Base-by-base conservation (phyloP, 2,797 vertebrate genomes). In the Galaxias olidus region DNA sequence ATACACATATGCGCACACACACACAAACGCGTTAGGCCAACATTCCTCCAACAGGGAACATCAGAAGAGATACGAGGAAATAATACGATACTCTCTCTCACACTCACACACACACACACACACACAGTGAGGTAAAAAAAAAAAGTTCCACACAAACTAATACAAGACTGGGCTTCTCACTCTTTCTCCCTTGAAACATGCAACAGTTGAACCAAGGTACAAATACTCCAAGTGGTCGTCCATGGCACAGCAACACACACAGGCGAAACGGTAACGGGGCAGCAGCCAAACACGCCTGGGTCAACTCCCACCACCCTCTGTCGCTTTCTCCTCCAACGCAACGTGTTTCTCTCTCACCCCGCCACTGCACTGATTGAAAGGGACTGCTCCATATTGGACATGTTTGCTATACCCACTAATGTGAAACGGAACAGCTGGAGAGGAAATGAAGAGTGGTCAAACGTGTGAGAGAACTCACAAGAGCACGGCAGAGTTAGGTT, bases 101-200 rank as follows among this genome's bases (percentile, higher is more conserved):
- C 80, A 80, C 71, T 72, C 79, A 43, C 79, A 74, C 84, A 77
- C 87, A 89, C 78, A 82, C 87, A 84, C 19, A 77, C 80, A 46
- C 48, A 41, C 53, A 52, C 50, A 6, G 30, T 30, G 30, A 30
- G 30, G 30, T 30, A 30, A 30, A 30, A 30, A 30, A 30, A 30
- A 30, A 30, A 30, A 30, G 30, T 3, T 30, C 30, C 30, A 30
- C 30, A 30, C 30, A 30, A 30, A 30, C 30, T 30, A 30, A 30
- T 30, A 30, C 30, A 30, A 30, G 30, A 30, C 30, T 30, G 30
- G 30, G 30, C 30, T 2, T 30, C 6, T 3, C 3, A 30, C 30
- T 30, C 30, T 30, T 30, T 30, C 30, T 30, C 6, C 30, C 30
- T 30, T 30, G 3, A 18, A 9, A 18, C 4, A 18, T 19, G 18